Evolutionary conservation across 2,113 vertebrate species (phyloP).

Genomic region (Microcebus jonahi): DNA sequence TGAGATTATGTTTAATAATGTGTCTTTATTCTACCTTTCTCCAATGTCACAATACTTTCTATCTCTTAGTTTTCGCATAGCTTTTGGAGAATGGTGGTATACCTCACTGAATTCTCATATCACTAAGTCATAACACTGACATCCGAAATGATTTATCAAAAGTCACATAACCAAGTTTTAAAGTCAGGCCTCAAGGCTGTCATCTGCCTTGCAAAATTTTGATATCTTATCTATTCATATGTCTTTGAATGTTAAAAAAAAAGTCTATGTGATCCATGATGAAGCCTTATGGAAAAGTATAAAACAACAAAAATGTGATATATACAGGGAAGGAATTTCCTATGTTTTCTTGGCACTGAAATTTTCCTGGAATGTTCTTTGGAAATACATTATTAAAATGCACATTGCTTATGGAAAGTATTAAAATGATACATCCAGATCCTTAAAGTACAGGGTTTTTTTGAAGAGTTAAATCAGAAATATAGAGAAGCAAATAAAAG

Average conservation of each 20-base stretch:
- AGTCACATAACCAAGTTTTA: neutral
- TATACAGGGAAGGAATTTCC: neutral
- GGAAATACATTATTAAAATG: conserved; percentile 47
- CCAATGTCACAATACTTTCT: neutral
- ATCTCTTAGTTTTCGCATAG: neutral
- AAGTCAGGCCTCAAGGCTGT: neutral
- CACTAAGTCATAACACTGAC: neutral
- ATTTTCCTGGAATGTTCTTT: conserved; percentile 47
- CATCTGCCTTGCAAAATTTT: neutral
- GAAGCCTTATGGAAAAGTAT: neutral
- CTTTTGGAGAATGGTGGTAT: conserved; percentile 24
- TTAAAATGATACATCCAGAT: conserved; percentile 32
- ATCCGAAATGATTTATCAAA: neutral
- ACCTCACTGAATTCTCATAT: neutral
- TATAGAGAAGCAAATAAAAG: neutral
- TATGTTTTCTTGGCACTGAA: conserved; percentile 34
- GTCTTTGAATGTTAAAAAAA: conserved; percentile 21
- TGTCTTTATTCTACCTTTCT: neutral
- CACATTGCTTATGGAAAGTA: neutral
- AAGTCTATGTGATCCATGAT: neutral
- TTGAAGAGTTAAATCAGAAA: neutral
- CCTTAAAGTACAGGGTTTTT: neutral
- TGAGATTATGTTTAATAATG: neutral
- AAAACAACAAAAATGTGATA: neutral
- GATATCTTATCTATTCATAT: neutral